These are phyloP conservation scores for Nycteola revayana DNA, from an alignment of 2,888 invertebrate genomes.

Conservation along the genomic window DNA sequence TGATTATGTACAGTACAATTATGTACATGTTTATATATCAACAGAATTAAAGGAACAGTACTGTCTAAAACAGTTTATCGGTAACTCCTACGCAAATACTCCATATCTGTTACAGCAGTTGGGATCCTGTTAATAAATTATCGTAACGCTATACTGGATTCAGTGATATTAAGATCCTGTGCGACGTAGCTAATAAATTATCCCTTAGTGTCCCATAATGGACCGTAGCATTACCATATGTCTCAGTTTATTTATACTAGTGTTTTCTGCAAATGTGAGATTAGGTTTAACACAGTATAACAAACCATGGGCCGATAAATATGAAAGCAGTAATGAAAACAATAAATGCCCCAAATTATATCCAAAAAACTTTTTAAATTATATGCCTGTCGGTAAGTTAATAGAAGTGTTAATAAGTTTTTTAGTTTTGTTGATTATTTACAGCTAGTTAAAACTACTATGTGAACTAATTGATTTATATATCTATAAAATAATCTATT, in stretches of 20 bases:
- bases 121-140: conserved; percentile 44
- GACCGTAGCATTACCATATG: conserved; percentile 31
- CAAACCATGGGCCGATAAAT: conserved; percentile 73
- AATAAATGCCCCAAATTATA: conserved; percentile 79
- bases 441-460: too few species aligned
- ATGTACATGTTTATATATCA: conserved; percentile 1
- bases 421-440: too few species aligned
- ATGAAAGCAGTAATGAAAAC: conserved; percentile 73
- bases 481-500: too few species aligned
- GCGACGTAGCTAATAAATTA: conserved; percentile 12
- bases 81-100: conserved; percentile 47
- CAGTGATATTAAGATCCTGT: conserved; percentile 13
- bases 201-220: conserved; percentile 19
- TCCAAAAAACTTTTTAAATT: conserved; percentile 79
- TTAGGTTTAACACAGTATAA: conserved; percentile 59
- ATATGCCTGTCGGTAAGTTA: conserved; percentile 81
- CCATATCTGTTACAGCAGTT: conserved; percentile 36
- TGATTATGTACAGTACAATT: too few species aligned
- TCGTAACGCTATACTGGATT: conserved; percentile 15
- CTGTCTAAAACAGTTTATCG: conserved; percentile 38
- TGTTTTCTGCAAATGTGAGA: conserved; percentile 48
- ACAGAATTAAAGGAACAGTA: conserved; percentile 9
- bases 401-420: too few species aligned
- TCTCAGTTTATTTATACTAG: conserved; percentile 41
- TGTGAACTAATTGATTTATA: too few species aligned